Evolutionary conservation across 2,797 vertebrate species (phyloP), one percentile per base, ranked within the genome.

Genomic region (Antennarius maculatus): DNA sequence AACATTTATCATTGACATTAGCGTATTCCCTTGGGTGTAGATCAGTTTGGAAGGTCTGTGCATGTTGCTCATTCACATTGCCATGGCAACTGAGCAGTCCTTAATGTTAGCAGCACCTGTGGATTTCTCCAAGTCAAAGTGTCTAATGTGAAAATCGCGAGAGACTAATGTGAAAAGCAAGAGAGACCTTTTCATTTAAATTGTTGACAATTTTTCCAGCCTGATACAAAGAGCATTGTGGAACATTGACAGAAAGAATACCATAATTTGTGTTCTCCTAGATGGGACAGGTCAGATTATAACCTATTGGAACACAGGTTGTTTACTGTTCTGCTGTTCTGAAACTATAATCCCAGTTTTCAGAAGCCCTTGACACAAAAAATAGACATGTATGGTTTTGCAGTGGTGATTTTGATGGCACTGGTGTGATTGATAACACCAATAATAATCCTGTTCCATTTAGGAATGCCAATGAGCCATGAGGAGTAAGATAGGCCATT

Each of bases 371-470:
- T 71, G 29, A 74, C 61, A 17, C 34, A 31, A 57, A 63, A 73
- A 61, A 51, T 27, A 15, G 5, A 65, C 6, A 23, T 23, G 10
- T 50, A 48, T 18, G 3, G 13, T 56, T 18, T 45, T 28, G 15
- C 42, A 17, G 28, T 56, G 27, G 15, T 27, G 10, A 47, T 58
- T 61, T 61, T 34, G 14, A 65, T 57, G 28, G 29, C 48, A 54
- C 60, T 60, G 61, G 66, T 59, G 64, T 47, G 42, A 42, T 29
- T 27, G 48, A 55, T 43, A 69, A 60, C 14, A 50, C 23, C 49
- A 66, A 53, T 18, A 31, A 62, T 62, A 42, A 16, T 18, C 59
- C 7, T 54, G 54, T 31, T 42, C 74, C 52, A 53, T 56, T 79
- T 56, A 46, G 15, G 56, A 27, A 28, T 34, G n/a, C 16, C 41